Conservation (phyloP, 2,888 invertebrate genomes). For the Drosophila recens region DNA sequence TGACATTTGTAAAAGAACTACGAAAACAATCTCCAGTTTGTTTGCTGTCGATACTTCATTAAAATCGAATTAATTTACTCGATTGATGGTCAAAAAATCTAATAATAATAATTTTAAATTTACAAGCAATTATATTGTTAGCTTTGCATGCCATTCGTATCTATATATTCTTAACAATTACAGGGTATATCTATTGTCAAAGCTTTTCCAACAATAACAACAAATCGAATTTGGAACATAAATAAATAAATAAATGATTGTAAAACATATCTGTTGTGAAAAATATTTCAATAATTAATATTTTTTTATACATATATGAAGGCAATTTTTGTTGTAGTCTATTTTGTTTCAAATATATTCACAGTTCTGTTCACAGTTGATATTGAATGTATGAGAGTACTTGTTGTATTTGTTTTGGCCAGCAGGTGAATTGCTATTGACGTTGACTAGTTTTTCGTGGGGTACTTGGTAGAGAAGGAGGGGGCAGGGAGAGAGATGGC, state of each 20-base stretch:
- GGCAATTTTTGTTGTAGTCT: constrained; percentile 7
- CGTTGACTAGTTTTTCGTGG: constrained; percentile 51
- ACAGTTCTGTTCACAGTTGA: constrained; percentile 24
- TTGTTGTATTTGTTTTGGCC: constrained; percentile 39
- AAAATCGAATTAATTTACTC: no score
- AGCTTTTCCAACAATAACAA: neutral
- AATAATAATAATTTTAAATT: neutral
- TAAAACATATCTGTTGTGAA: constrained; percentile 24
- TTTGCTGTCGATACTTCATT: no score
- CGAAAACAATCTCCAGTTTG: no score
- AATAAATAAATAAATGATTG: constrained; percentile 34
- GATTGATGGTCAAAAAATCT: no score
- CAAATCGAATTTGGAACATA: constrained; percentile 1
- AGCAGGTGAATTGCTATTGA: constrained; percentile 61
- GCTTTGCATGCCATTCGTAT: neutral
- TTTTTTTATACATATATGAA: neutral
- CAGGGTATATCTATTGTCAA: neutral
- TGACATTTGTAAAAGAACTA: no score
- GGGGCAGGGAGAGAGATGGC: neutral
- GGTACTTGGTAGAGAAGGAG: no score
- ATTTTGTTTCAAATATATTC: constrained; percentile 1
- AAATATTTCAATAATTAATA: constrained; percentile 36
- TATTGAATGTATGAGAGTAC: constrained; percentile 6
- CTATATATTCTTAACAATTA: neutral
- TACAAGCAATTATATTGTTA: neutral